Evolutionary conservation across 2,888 invertebrate species (phyloP), one percentile per base, ranked within the genome.

Genomic region (Autographa pulchrina): DNA sequence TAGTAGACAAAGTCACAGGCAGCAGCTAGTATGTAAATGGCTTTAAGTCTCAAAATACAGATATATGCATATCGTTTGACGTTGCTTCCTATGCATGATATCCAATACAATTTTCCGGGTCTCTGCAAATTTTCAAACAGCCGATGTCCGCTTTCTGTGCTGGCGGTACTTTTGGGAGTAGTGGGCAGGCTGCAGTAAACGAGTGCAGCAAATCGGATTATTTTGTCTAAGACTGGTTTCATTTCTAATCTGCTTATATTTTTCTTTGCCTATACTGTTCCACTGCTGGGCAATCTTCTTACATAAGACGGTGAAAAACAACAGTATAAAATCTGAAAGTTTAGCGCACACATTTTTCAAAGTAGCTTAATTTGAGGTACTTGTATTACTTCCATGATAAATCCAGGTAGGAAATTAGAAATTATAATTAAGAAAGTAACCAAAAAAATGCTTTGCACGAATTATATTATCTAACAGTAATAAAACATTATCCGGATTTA

Each of bases 161-260:
- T 11, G 25, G 25, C 25, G 54, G 54, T 25, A 20, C 54, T 56
- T 20, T 20, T 25, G 54, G 54, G 54, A 25, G 54, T 56, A 56
- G 11, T 20, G 13, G 18, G 16, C n/a, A n/a, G n/a, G n/a, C n/a
- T n/a, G n/a, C 13, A 43, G 20, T 43, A 61, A 62, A 48, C 20
- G 38, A 32, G 20, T 35, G 64, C 64, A 35, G 14, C 41, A 66
- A 60, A 48, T 67, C 16, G 5, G 41, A 74, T 62, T 38, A 65
- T 31, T 62, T 65, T 25, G 35, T 56, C 25, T 4, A 41, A 43
- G n/a, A 31, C 38, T 38, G 25, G 56, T 56, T 16, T 11, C 20
- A n/a, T n/a, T 20, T 48, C 32, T 11, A 32, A 52, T 18, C 16
- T 62, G 7, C 18, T 43, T 62, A 14, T 13, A 4, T 41, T 13